Evolutionary conservation across 2,113 vertebrate genomes (phyloP), one percentile per base, ranked within the genome.

Genomic region (Strix aluco): DNA sequence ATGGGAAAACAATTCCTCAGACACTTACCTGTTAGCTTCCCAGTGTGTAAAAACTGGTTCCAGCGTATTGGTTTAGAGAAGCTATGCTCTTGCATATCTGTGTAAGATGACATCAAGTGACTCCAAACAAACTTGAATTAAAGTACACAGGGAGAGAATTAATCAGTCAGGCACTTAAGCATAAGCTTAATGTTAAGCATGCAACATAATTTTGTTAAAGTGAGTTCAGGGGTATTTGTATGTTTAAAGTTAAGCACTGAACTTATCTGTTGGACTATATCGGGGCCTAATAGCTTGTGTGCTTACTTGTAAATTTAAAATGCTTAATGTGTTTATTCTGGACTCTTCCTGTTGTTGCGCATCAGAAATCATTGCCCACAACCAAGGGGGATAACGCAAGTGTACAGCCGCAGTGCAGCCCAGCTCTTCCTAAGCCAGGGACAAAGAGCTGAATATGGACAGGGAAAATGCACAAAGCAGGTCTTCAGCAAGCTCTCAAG

Each of bases 201-300:
- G 55, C 29, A 80, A 44, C 42, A 6, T 80, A 40, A 61, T 85
- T 90, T 44, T 65, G 70, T 82, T 82, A 26, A 61, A 72, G 29
- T 55, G 15, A 85, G 77, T 38, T 77, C n/a, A 59, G 70, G 75
- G 78, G 30, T 57, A 54, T 72, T 75, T 89, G 23, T 66, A 62
- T 80, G 81, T 52, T 95, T 77, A 62, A 86, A 91, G 70, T 92
- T 62, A 94, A 94, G 81, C 84, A 59, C 80, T 51, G 77, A 84
- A 67, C 57, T 96, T 94, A 79, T 58, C 87, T 95, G 55, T 55
- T 70, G 42, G n/a, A 26, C 30, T 92, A 0, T 62, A 77, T 83
- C 82, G 42, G 29, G 63, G 49, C 73, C 88, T 94, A 70, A 73
- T 42, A 69, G 42, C 78, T 55, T 49, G 30, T 70, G 55, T 59